Evolutionary conservation across 2,888 invertebrate species (phyloP).

Genomic region (Danaus chrysippus): DNA sequence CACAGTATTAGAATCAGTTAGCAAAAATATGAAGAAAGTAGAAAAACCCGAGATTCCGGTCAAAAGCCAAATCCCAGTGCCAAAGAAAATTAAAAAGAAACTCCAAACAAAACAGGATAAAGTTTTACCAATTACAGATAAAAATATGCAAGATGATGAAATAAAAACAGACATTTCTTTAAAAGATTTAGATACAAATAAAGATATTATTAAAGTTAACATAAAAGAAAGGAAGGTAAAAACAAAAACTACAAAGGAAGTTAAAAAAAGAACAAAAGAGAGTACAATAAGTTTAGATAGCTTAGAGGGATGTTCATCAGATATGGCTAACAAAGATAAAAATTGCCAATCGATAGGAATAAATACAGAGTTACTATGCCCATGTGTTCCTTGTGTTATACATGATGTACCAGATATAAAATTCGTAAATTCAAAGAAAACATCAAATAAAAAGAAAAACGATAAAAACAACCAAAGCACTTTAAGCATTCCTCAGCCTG

Average conservation of each 20-base stretch:
- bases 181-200: slow-evolving; percentile 9
- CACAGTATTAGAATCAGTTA: neutral
- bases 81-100: slow-evolving; percentile 40
- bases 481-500: slow-evolving; percentile 33
- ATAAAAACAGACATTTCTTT: slow-evolving; percentile 12
- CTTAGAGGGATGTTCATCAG: slow-evolving; percentile 48
- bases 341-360: slow-evolving; percentile 58
- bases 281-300: slow-evolving; percentile 68
- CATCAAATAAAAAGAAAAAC: slow-evolving; percentile 16
- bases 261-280: slow-evolving; percentile 46
- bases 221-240: slow-evolving; percentile 24
- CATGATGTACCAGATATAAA: slow-evolving; percentile 51
- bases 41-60: slow-evolving; percentile 9
- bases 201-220: slow-evolving; percentile 11
- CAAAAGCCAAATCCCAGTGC: slow-evolving; percentile 55
- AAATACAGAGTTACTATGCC: slow-evolving; percentile 63
- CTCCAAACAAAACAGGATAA: slow-evolving; percentile 24
- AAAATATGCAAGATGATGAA: slow-evolving; percentile 13
- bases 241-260: slow-evolving; percentile 26
- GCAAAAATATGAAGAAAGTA: neutral
- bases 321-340: slow-evolving; percentile 35
- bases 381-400: slow-evolving; percentile 63
- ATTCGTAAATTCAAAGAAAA: slow-evolving; percentile 37
- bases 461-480: slow-evolving; percentile 15
- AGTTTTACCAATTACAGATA: slow-evolving; percentile 12